phyloP scores from a whole-genome alignment of 2,113 vertebrate genomes.

The Fregetta grallaria region DNA sequence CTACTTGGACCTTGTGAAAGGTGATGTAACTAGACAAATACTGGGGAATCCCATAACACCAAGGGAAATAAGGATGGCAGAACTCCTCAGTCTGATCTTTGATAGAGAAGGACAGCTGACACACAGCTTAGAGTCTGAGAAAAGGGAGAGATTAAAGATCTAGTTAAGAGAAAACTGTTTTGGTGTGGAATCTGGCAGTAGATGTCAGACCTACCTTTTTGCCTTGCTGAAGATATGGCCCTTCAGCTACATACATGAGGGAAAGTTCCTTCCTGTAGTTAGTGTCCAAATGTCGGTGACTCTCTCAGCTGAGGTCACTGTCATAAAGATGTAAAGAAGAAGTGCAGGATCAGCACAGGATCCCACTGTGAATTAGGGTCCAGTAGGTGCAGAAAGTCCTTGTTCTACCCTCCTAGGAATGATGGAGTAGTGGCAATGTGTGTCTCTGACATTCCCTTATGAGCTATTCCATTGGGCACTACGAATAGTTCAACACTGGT shows the following conservation, averaged over 20 bases:
- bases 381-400: neutral
- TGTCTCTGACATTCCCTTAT: neutral
- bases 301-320: neutral
- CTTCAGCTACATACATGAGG: neutral
- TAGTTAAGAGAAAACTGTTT: neutral
- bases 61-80: neutral
- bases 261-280: neutral
- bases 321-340: neutral
- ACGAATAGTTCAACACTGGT: neutral
- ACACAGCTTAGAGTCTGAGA: fast-evolving
- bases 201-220: neutral
- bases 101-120: neutral
- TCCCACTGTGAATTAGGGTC: neutral
- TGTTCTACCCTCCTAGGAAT: neutral
- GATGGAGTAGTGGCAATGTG: fast-evolving
- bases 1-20: neutral
- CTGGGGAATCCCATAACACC: neutral
- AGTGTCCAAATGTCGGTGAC: neutral
- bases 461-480: neutral
- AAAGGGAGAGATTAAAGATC: neutral
- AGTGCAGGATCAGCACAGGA: neutral
- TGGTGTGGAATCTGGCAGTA: neutral
- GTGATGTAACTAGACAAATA: neutral
- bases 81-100: neutral
- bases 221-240: neutral